Evolutionary conservation across 2,888 invertebrate genomes (phyloP), one percentile per base, ranked within the genome.

Genomic region (Shargacucullia verbasci): DNA sequence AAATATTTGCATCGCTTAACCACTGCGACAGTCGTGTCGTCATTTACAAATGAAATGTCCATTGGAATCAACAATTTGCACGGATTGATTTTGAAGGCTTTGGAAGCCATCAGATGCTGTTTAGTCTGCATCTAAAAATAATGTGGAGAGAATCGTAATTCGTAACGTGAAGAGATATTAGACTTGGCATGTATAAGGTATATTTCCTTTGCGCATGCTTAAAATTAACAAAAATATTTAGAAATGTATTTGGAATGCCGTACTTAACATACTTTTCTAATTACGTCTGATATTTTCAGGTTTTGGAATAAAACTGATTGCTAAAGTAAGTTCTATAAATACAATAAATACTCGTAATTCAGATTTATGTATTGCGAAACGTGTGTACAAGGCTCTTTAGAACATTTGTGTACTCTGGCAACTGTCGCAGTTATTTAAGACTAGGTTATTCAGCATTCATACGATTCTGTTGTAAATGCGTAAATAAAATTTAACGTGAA

Each of bases 121-220:
- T 73, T 67, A 71, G 73, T 71, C 71, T 74, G 55, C 41, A 39
- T 15, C 56, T 48, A 55, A 52, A 48, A 66, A 52, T 55, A 73
- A 45, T 46, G 25, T 25, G 33, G 40, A 44, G 14, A 60, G 10
- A 37, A 43, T 49, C 44, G 47, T 40, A 45, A 45, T 25, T 46
- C 12, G 29, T 31, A 25, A 31, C 39, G 12, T 37, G 12, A 43
- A 29, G 12, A 9, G 6, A 14, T 1, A 8, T 27, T 12, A n/a
- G n/a, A 4, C 25, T n/a, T 10, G 43, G 53, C 35, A 8, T 38
- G 41, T 44, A 29, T 4, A 39, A 45, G 47, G 53, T 59, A 12
- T 34, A 59, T 62, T 40, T 68, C 59, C 53, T 63, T 52, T 39
- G 7, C 57, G 68, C 73, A 40, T 52, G 47, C 15, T 66, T 12